phyloP scores from a whole-genome alignment of 2,888 invertebrate genomes.

The Lacanobia wlatinum region DNA sequence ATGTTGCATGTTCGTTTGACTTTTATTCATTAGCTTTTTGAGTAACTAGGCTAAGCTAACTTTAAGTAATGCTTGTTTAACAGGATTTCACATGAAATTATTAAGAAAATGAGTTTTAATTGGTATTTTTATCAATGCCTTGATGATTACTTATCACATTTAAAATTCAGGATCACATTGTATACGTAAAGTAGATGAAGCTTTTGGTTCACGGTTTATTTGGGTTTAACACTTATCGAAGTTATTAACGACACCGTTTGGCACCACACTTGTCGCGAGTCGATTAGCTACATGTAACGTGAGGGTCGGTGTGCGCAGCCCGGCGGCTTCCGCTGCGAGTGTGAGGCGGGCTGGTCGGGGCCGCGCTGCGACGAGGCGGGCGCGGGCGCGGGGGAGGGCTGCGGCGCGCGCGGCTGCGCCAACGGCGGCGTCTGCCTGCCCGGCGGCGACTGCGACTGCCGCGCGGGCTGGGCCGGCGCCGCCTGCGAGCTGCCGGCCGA shows the following conservation, averaged over 20 bases:
- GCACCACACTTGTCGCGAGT: neutral
- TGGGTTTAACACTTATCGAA: neutral
- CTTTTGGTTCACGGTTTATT: conserved; percentile 18
- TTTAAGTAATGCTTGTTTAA: neutral
- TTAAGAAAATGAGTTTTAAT: neutral
- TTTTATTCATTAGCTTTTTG: neutral
- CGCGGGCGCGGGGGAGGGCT: conserved; percentile 86
- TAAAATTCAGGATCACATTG: conserved; percentile 6
- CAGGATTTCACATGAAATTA: neutral
- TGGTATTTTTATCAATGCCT: neutral
- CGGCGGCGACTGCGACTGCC: conserved; percentile 91
- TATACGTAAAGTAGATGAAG: conserved; percentile 2
- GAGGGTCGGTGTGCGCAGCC: conserved; percentile 62
- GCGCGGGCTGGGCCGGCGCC: conserved; percentile 92
- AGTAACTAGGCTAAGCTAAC: conserved; percentile 21
- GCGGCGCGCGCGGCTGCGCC: conserved; percentile 91
- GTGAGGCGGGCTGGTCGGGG: conserved; percentile 92
- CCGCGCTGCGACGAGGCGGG: conserved; percentile 80
- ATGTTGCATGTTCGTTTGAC: conserved; percentile 31
- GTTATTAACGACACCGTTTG: neutral
- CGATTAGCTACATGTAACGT: neutral
- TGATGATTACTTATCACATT: neutral
- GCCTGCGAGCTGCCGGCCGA: conserved; percentile 92
- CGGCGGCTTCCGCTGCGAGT: conserved; percentile 92
- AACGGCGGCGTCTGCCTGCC: conserved; percentile 91